Evolutionary conservation across 2,113 vertebrate genomes (phyloP).

Genomic region (Pimephales promelas): DNA sequence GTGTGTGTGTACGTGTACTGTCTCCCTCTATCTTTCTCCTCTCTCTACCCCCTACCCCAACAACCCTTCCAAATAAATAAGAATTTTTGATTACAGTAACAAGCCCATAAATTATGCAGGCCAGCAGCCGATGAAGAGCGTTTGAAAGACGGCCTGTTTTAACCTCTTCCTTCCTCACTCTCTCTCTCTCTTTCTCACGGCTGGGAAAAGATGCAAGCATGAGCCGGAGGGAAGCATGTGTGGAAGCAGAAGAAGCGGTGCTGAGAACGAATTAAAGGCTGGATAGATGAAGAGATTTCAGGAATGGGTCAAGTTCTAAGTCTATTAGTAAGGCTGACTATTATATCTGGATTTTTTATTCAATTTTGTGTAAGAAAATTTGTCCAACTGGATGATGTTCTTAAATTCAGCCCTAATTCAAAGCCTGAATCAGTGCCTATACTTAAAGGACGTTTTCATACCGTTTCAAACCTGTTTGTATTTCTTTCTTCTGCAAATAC

Average conservation of each 20-base stretch:
- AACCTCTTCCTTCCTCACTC: conserved; percentile 69
- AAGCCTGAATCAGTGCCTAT: neutral
- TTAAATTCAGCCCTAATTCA: neutral
- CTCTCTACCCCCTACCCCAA: conserved; percentile 41
- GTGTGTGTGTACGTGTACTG: conserved; percentile 19
- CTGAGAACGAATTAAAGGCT: neutral
- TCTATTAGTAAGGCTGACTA: neutral
- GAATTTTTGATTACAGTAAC: conserved; percentile 83
- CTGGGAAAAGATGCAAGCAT: neutral
- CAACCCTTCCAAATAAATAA: conserved; percentile 69
- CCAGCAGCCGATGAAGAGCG: conserved; percentile 64
- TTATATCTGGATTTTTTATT: neutral
- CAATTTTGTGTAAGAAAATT: neutral
- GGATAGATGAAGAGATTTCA: neutral
- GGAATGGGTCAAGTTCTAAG: neutral
- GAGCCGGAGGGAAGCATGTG: neutral
- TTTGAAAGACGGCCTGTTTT: conserved; percentile 73
- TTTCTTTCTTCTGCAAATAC: neutral
- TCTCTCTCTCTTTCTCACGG: neutral
- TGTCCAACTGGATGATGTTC: neutral
- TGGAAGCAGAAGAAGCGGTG: neutral
- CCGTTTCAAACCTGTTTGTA: neutral
- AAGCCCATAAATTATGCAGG: conserved; percentile 77
- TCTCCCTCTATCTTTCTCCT: conserved; percentile 39
- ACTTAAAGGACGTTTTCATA: neutral